Evolutionary conservation across 2,113 vertebrate genomes (phyloP), one percentile per base, ranked within the genome.

Genomic region (Rhea americana): DNA sequence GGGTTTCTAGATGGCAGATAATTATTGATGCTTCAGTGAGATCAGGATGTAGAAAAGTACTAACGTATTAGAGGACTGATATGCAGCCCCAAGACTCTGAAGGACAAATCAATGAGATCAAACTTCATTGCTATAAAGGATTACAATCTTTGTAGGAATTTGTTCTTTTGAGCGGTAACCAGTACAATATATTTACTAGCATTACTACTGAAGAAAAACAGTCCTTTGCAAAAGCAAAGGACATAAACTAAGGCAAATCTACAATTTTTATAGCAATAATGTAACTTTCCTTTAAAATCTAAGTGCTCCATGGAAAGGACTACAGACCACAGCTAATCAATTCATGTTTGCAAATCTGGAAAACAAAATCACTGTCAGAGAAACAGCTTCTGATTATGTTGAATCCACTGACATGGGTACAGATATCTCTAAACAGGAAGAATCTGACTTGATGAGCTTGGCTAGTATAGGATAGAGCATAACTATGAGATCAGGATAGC

Each of bases 11-110:
- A 91, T 5, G 13, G 63, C 51, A 83, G 67, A 85, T 87, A 91
- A 85, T 87, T 94, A 94, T 76, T 91, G 93, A 79, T 71, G 39
- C 91, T 93, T 87, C 55, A 22, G 63, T 37, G 82, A 89, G 75
- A 84, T 87, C 86, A 89, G 78, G 45, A 53, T 85, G 63, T 41
- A n/a, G 50, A 93, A 82, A 30, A 41, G 91, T 91, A 87, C 79
- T 77, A 89, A 91, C 63, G 41, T 55, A 91, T 45, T 58, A 76
- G 6, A 45, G 25, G 43, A 95, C 32, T 43, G 78, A 82, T 45
- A 35, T 0, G 1, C 87, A 48, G 43, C 15, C 39, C 37, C 72
- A 74, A n/a, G 28, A 43, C 80, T 35, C 59, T 91, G 77, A 92
- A 93, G 94, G 95, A 80, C 89, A 85, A 90, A 95, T 53, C 77